Evolutionary conservation across 2,888 invertebrate genomes (phyloP).

Genomic region (Panorpa germanica): DNA sequence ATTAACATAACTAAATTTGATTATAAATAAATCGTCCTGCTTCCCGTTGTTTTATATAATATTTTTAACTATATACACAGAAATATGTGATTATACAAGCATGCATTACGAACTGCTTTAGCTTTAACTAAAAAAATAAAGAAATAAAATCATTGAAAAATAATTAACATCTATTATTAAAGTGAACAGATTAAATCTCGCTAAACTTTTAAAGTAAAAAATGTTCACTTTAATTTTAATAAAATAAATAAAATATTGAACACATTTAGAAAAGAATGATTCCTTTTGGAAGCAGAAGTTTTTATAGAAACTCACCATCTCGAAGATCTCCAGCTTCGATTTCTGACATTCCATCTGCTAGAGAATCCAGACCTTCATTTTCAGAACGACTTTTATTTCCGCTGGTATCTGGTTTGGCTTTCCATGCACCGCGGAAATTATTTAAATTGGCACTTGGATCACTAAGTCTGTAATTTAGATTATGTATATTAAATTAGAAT

Average conservation of each 20-base stretch:
- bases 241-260: too few species aligned
- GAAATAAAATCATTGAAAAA: too few species aligned
- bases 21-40: conserved; percentile 11
- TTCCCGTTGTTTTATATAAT: too few species aligned
- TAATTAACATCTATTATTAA: too few species aligned
- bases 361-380: conserved; percentile 75
- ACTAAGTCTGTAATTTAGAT: conserved; percentile 38
- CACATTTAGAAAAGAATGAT: too few species aligned
- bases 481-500: neutral
- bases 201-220: too few species aligned
- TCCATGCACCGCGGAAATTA: conserved; percentile 70
- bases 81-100: too few species aligned
- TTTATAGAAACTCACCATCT: conserved; percentile 47
- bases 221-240: too few species aligned
- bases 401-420: conserved; percentile 41
- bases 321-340: conserved; percentile 87
- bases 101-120: conserved; percentile 20
- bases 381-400: conserved; percentile 74
- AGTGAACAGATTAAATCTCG: too few species aligned
- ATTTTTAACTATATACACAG: too few species aligned
- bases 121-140: conserved; percentile 20
- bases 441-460: conserved; percentile 85
- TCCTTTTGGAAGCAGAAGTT: conserved; percentile 14
- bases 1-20: too few species aligned
- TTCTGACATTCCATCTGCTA: conserved; percentile 69